Percentiles rank a stretch among this genome's conserved stretches.
phyloP scores from a whole-genome alignment of 2,113 vertebrate species.

The Lophochroa leadbeateri region DNA sequence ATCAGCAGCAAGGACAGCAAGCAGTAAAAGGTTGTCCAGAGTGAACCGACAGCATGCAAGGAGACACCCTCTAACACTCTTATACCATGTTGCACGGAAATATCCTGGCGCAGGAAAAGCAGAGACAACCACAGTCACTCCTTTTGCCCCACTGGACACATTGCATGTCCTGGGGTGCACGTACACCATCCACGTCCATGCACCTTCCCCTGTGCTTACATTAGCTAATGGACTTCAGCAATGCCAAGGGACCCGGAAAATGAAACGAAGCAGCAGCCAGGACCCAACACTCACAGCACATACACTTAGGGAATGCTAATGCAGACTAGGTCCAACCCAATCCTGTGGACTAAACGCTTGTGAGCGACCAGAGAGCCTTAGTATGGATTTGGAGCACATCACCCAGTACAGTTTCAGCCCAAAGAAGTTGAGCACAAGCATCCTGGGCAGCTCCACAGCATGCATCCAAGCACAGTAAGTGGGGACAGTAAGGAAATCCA shows the following conservation, averaged over 20 bases:
- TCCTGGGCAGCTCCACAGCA: not conserved
- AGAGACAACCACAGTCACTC: not conserved
- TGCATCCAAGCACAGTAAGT: not conserved
- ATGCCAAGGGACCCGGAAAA: not conserved
- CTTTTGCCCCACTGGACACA: not conserved
- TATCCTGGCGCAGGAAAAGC: not conserved
- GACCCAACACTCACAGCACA: not conserved
- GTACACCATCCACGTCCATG: not conserved
- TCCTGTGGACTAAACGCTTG: not conserved
- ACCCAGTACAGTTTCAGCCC: not conserved
- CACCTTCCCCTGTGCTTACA: not conserved
- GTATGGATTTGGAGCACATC: not conserved
- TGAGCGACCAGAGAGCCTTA: not conserved
- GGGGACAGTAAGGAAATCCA: not conserved
- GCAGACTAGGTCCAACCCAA: not conserved
- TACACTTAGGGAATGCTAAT: not conserved
- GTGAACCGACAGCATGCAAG: not conserved
- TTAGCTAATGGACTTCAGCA: not conserved
- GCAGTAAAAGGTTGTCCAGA: not conserved
- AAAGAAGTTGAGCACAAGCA: not conserved
- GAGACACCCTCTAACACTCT: fast-evolving
- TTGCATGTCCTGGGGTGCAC: fast-evolving
- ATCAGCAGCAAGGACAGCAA: not conserved
- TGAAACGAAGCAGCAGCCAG: not conserved
- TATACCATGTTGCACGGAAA: fast-evolving